Evolutionary conservation across 2,113 vertebrate species (phyloP).

Genomic region (Cricetomys ansorgei): DNA sequence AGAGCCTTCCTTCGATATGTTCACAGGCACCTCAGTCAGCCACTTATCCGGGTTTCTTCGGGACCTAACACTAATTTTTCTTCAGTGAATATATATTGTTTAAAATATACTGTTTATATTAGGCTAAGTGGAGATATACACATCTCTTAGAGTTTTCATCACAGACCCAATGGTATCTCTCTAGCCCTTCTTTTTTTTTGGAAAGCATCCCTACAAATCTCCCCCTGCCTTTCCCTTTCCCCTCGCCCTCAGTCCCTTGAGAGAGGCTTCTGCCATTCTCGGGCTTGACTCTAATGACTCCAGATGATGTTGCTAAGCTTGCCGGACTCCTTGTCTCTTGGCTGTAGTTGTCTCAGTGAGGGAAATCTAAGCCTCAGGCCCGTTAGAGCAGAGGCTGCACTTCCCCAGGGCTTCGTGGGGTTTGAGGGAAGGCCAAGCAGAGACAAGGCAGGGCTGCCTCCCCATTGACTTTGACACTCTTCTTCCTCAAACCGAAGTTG

Average conservation of each 20-base stretch:
- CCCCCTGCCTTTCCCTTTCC: background rate
- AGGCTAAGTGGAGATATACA: background rate
- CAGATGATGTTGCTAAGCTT: background rate
- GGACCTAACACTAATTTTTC: background rate
- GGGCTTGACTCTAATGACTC: background rate
- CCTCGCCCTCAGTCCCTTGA: background rate
- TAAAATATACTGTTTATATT: too few relatives aligned
- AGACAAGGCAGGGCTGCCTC: too few relatives aligned
- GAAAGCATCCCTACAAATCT: background rate
- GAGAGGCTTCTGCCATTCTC: background rate
- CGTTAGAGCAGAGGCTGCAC: background rate
- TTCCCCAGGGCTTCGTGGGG: background rate
- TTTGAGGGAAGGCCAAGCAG: rapidly evolving
- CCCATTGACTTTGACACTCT: rapidly evolving
- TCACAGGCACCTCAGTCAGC: background rate
- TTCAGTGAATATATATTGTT: background rate
- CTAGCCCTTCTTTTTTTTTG: background rate
- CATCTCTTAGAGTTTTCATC: background rate
- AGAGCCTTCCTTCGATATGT: background rate
- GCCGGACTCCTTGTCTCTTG: background rate
- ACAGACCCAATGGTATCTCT: background rate
- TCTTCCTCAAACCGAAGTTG: background rate
- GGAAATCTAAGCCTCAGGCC: background rate
- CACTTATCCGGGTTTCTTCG: background rate
- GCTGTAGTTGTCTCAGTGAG: background rate